These are phyloP conservation scores for Vannuccia rotundouncinata DNA, from an alignment of 2,888 invertebrate genomes.

Conservation along the genomic window DNA sequence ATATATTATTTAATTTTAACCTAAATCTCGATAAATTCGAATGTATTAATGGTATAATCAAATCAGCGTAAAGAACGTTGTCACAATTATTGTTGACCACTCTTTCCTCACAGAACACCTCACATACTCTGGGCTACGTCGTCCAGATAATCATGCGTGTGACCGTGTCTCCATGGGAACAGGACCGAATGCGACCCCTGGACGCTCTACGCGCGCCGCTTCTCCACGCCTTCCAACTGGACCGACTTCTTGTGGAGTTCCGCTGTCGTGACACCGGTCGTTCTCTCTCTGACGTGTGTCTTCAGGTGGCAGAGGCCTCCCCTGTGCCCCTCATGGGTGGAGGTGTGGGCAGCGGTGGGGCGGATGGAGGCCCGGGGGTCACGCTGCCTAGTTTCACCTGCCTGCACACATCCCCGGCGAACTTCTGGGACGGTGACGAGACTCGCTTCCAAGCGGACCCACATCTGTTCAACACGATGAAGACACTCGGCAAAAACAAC, in stretches of 20 bases:
- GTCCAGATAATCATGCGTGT: constrained; percentile 57
- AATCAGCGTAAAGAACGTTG: too few relatives aligned
- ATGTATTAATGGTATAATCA: too few relatives aligned
- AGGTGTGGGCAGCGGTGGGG: constrained; percentile 43
- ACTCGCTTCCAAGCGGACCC: constrained; percentile 43
- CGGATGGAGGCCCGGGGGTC: constrained; percentile 33
- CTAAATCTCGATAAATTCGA: too few relatives aligned
- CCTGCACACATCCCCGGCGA: constrained; percentile 81
- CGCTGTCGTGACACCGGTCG: constrained; percentile 31
- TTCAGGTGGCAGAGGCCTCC: constrained; percentile 63
- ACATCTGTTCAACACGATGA: background rate
- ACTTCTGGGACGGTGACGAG: constrained; percentile 67
- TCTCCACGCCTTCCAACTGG: constrained; percentile 72
- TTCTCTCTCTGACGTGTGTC: constrained; percentile 70
- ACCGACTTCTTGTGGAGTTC: background rate
- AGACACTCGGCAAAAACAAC: background rate
- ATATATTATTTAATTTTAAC: too few relatives aligned
- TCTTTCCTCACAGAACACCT: constrained; percentile 57
- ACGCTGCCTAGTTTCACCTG: constrained; percentile 81
- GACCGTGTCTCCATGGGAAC: constrained; percentile 79
- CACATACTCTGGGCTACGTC: constrained; percentile 59
- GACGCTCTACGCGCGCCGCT: constrained; percentile 87
- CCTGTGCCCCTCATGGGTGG: constrained; percentile 61
- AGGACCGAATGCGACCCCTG: constrained; percentile 67
- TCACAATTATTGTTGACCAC: too few relatives aligned